Conservation (phyloP, 1,140 invertebrate species). For the Penaeus chinensis region DNA sequence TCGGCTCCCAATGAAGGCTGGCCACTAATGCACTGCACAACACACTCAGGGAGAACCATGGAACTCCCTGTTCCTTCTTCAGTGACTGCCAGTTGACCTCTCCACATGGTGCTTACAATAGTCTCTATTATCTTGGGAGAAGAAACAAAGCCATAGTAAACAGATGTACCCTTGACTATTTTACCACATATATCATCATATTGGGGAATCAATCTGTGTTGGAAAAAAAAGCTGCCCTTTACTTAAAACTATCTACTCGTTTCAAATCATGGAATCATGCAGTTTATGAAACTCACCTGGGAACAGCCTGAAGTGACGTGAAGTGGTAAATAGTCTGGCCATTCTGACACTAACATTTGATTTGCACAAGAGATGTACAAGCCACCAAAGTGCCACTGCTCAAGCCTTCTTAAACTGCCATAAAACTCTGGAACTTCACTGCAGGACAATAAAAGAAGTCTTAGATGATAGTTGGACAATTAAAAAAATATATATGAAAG, state of each 20-base stretch:
- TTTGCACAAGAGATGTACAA: conserved; percentile 37
- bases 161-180: background rate
- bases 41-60: conserved; percentile 36
- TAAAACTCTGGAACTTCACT: conserved; percentile 53
- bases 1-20: conserved; percentile 10
- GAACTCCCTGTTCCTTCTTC: conserved; percentile 33
- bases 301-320: background rate
- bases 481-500: background rate
- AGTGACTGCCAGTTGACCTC: conserved; percentile 26
- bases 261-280: background rate
- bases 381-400: conserved; percentile 48
- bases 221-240: too few species aligned
- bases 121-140: conserved; percentile 22
- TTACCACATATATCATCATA: too few species aligned
- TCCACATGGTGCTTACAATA: conserved; percentile 26
- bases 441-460: conserved; percentile 2
- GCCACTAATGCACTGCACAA: conserved; percentile 31
- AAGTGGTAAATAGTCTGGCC: conserved; percentile 30
- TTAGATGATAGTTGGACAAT: background rate
- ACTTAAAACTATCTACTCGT: too few species aligned
- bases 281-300: background rate
- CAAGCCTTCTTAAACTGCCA: conserved; percentile 45
- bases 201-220: too few species aligned
- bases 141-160: background rate
- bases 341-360: conserved; percentile 25